Evolutionary conservation across 1,140 invertebrate genomes (phyloP), one percentile per base, ranked within the genome.

Genomic region (Babylonia areolata): DNA sequence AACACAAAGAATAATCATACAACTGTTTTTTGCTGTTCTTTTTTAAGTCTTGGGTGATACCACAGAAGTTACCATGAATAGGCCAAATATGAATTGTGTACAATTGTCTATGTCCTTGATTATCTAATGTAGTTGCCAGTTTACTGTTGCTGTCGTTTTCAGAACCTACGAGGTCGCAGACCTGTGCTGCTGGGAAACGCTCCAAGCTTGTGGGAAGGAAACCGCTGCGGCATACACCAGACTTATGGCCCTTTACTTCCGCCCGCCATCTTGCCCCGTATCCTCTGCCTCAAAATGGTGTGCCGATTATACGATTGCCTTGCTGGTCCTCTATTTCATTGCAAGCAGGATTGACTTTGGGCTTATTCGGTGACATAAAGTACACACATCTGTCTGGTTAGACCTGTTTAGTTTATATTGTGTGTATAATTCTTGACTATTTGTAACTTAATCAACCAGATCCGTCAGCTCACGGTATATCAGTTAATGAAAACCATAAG

Each of bases 131-230:
- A n/a, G n/a, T n/a, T n/a, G n/a, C n/a, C n/a, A n/a, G n/a, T 51
- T 51, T 51, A 20, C 46, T 11, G 20, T 51, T 51, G 6, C 46
- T 69, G 9, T 23, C 35, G 33, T 3, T 75, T 35, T 23, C 46
- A 81, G 79, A 15, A 81, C 79, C 11, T 81, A 58, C 46, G 79
- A 81, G 17, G 58, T 81, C 20, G 79, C 79, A 31, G 79, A 81
- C 46, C 79, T 81, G 46, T 81, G 79, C 46, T 58, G 42, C 79
- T 81, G 79, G 79, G 79, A 81, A 39, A 54, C n/a, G 35, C 79
- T 81, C 2, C 79, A 81, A 28, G 79, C 58, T 20, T 81, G 79
- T 35, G 46, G 79, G 46, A 23, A n/a, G 2, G 33, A 20, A 5
- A 81, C 79, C 3, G 79, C 79, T 3, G 79, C 46, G 17, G 79